Percentiles rank a stretch among this genome's conserved stretches.
Evolutionary conservation across 2,888 invertebrate genomes (phyloP).

Genomic region (Drosophila mettleri): DNA sequence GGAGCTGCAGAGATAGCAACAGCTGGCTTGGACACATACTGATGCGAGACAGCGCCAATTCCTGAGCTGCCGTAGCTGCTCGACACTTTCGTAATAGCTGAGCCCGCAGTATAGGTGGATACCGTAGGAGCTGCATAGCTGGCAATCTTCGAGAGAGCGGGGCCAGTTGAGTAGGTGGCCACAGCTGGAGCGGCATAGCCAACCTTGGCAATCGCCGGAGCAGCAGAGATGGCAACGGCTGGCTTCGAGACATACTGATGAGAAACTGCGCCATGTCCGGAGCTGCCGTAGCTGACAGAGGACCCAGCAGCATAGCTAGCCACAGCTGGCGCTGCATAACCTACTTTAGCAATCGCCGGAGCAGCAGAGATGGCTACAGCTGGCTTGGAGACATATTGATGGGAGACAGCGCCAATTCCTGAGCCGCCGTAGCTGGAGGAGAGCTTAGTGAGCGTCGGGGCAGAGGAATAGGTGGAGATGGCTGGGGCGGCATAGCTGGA

Average conservation of each 20-base stretch:
- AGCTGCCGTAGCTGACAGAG: conserved; percentile 28
- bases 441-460: conserved; percentile 58
- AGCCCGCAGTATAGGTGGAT: conserved; percentile 47
- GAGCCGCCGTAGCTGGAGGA: conserved; percentile 40
- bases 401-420: conserved; percentile 31
- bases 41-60: conserved; percentile 57
- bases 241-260: conserved; percentile 75
- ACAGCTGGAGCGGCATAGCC: conserved; percentile 60
- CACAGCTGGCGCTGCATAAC: conserved; percentile 53
- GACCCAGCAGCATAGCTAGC: conserved; percentile 57
- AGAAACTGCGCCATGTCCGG: conserved; percentile 44
- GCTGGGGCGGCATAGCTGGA: conserved; percentile 53
- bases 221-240: conserved; percentile 32
- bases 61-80: conserved; percentile 13
- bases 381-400: conserved; percentile 41
- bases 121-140: conserved; percentile 51
- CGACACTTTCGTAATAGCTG: conserved; percentile 29
- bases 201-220: conserved; percentile 35
- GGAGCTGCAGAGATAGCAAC: conserved; percentile 35
- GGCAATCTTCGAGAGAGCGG: conserved; percentile 47
- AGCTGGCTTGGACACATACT: conserved; percentile 71
- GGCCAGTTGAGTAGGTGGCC: conserved; percentile 50
- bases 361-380: conserved; percentile 69
- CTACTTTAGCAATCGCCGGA: conserved; percentile 48
- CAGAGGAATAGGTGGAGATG: conserved; percentile 52